Conservation (phyloP, 2,113 vertebrate species). For the Mesembrinibis cayennensis region DNA sequence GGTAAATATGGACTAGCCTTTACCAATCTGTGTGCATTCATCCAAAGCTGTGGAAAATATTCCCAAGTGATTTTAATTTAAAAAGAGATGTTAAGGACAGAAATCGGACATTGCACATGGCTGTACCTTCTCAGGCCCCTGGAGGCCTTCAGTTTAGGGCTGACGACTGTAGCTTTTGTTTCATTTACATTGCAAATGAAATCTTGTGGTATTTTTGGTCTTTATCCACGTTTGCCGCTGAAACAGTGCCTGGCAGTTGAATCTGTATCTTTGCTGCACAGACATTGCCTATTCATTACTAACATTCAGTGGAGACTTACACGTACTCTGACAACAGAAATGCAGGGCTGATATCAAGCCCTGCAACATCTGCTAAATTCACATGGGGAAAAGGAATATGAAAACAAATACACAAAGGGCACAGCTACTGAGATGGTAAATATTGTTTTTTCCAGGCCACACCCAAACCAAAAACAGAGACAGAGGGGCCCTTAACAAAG, state of each 20-base stretch:
- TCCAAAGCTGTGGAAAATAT: background rate
- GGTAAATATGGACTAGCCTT: background rate
- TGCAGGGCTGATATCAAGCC: background rate
- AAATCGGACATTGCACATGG: background rate
- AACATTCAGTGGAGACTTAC: background rate
- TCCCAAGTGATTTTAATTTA: background rate
- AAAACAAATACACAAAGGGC: conserved; percentile 54
- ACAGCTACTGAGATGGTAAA: conserved; percentile 67
- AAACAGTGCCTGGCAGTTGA: background rate
- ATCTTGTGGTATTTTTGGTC: background rate
- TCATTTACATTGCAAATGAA: background rate
- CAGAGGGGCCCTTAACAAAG: conserved; percentile 44
- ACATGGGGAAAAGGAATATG: conserved; percentile 15
- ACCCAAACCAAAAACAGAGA: conserved; percentile 69
- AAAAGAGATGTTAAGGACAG: background rate
- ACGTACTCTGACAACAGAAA: background rate
- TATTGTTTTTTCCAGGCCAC: conserved; percentile 70
- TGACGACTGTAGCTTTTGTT: background rate
- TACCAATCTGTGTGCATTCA: background rate
- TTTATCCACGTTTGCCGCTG: background rate
- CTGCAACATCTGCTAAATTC: conserved; percentile 42
- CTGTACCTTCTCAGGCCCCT: background rate
- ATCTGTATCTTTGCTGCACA: background rate
- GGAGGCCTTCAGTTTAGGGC: background rate
- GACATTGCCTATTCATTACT: background rate